Percentiles rank a stretch among this genome's conserved stretches.
phyloP scores from a whole-genome alignment of 2,797 vertebrate species.

The Oreochromis mossambicus region DNA sequence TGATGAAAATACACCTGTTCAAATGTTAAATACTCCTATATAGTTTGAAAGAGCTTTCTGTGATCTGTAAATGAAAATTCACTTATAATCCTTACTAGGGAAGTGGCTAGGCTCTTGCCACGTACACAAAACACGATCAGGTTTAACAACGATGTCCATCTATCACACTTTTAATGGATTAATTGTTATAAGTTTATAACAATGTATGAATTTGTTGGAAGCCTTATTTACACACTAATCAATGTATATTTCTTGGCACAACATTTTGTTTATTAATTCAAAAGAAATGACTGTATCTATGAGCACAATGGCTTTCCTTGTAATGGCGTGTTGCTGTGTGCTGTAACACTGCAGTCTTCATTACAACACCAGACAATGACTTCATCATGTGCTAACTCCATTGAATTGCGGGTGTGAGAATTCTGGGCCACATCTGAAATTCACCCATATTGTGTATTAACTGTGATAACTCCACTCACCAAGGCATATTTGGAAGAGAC shows the following conservation, averaged over 20 bases:
- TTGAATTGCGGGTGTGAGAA: background rate
- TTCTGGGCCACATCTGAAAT: conserved; percentile 28
- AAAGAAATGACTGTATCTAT: background rate
- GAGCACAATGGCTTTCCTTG: background rate
- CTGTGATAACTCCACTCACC: conserved; percentile 6
- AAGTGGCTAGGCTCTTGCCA: background rate
- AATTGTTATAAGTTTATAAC: background rate
- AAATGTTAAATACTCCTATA: background rate
- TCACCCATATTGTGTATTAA: background rate
- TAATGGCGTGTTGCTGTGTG: background rate
- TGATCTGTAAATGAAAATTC: background rate
- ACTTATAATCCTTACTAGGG: background rate
- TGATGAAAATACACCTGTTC: background rate
- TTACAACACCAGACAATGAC: background rate
- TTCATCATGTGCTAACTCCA: background rate
- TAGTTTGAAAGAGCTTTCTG: background rate
- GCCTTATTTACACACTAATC: background rate
- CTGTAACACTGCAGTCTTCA: background rate
- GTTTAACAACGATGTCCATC: background rate
- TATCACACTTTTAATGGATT: background rate
- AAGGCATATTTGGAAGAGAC: background rate
- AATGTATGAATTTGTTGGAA: background rate
- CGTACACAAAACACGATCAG: background rate
- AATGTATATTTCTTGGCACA: background rate
- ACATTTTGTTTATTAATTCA: background rate